Percentiles rank a stretch among this genome's conserved stretches.
Conservation (phyloP, 2,113 vertebrate genomes). For the Emydura subglobosa region DNA sequence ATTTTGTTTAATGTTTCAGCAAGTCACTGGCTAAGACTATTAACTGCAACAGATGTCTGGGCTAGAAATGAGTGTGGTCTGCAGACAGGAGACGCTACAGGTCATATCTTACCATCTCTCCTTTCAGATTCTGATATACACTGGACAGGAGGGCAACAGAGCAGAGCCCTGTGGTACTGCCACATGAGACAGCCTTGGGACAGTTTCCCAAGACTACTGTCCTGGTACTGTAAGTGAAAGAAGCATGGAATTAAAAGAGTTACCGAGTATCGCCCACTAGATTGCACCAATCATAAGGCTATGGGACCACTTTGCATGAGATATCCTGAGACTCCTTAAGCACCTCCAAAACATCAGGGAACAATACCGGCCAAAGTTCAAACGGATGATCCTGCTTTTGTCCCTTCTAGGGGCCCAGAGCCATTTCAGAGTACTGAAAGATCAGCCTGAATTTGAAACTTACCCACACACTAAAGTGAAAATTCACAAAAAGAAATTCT, state of each 20-base stretch:
- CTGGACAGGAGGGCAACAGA: neutral
- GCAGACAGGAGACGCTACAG: neutral
- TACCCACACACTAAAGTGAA: rapidly evolving
- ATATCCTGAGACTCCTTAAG: neutral
- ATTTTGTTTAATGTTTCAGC: constrained; percentile 3
- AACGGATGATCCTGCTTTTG: neutral
- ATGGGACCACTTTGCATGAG: neutral
- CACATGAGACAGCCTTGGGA: neutral
- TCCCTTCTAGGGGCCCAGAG: neutral
- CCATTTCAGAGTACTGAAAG: rapidly evolving
- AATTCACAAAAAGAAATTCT: neutral
- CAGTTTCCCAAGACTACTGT: neutral
- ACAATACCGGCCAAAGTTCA: neutral
- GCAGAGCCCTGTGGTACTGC: neutral
- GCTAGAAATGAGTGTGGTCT: neutral
- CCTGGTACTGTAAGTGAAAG: neutral
- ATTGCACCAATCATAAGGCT: neutral
- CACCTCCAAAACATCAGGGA: neutral
- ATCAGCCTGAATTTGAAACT: neutral
- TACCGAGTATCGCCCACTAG: neutral
- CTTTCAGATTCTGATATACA: neutral
- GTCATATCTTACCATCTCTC: neutral
- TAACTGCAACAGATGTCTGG: neutral
- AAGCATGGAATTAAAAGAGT: neutral
- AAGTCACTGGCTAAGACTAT: neutral